Evolutionary conservation across 2,888 invertebrate species (phyloP).

Genomic region (Phlogophora meticulosa): DNA sequence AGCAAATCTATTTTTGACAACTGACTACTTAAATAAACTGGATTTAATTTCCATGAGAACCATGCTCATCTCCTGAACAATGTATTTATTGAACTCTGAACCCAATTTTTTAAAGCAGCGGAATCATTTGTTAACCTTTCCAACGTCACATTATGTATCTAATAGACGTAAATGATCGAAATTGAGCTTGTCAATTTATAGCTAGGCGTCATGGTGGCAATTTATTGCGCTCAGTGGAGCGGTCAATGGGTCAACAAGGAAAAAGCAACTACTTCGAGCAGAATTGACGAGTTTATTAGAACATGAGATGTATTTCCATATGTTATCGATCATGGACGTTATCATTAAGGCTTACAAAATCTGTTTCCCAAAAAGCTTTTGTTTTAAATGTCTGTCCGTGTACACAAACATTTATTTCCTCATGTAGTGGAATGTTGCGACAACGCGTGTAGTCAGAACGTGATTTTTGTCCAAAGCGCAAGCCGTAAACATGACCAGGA

Average conservation of each 20-base stretch:
- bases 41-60: not conserved
- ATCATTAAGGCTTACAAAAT: not conserved
- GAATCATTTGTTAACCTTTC: constrained; percentile 26
- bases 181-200: constrained; percentile 46
- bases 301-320: not conserved
- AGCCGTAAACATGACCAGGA: constrained; percentile 21
- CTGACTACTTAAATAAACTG: no score
- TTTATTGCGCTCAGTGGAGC: constrained; percentile 30
- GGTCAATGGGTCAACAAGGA: constrained; percentile 41
- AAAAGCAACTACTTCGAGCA: constrained; percentile 6
- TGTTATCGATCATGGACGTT: not conserved
- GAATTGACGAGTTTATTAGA: not conserved
- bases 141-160: constrained; percentile 5
- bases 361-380: not conserved
- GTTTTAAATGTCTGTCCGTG: not conserved
- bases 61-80: not conserved
- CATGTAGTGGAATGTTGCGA: constrained; percentile 4
- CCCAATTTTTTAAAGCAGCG: not conserved
- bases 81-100: not conserved
- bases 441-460: constrained; percentile 6
- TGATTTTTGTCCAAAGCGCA: constrained; percentile 33
- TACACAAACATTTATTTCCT: not conserved
- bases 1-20: no score
- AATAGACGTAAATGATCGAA: constrained; percentile 35
- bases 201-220: constrained; percentile 18